A percentile compares a stretch with the other conserved stretches of the same genome.
phyloP scores from a whole-genome alignment of 2,888 invertebrate species.

The Hyposoter dolosus region DNA sequence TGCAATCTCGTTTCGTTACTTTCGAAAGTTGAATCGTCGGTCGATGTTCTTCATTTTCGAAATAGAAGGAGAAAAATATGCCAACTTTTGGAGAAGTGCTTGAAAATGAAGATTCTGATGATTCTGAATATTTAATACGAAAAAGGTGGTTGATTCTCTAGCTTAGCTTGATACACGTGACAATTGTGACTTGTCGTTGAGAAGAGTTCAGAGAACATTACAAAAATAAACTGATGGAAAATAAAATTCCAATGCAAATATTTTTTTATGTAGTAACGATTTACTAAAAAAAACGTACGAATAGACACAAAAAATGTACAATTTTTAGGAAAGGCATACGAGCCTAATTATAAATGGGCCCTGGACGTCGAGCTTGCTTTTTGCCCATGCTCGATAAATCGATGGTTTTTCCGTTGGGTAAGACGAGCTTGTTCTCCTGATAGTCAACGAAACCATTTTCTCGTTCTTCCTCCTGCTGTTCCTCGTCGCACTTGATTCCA shows the following conservation, averaged over 20 bases:
- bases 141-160: too few relatives aligned
- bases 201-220: not conserved
- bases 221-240: not conserved
- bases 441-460: slow-evolving; percentile 89
- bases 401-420: slow-evolving; percentile 90
- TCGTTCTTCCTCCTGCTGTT: slow-evolving; percentile 82
- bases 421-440: slow-evolving; percentile 90
- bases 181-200: too few relatives aligned
- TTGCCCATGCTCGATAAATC: slow-evolving; percentile 90
- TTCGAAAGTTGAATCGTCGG: too few relatives aligned
- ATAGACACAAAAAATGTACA: slow-evolving; percentile 56
- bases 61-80: too few relatives aligned
- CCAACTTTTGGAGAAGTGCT: too few relatives aligned
- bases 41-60: too few relatives aligned
- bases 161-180: too few relatives aligned
- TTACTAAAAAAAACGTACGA: slow-evolving; percentile 51
- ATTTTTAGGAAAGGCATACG: slow-evolving; percentile 35
- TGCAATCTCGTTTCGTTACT: too few relatives aligned
- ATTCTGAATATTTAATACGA: too few relatives aligned
- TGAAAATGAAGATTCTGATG: too few relatives aligned
- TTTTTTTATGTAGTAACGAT: slow-evolving; percentile 21
- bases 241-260: not conserved
- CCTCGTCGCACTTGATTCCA: slow-evolving; percentile 87
- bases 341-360: slow-evolving; percentile 84
- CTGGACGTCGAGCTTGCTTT: slow-evolving; percentile 89